Percentiles rank a stretch among this genome's conserved stretches.
Conservation (phyloP, 2,797 vertebrate genomes). For the Syndactyla subalaris region DNA sequence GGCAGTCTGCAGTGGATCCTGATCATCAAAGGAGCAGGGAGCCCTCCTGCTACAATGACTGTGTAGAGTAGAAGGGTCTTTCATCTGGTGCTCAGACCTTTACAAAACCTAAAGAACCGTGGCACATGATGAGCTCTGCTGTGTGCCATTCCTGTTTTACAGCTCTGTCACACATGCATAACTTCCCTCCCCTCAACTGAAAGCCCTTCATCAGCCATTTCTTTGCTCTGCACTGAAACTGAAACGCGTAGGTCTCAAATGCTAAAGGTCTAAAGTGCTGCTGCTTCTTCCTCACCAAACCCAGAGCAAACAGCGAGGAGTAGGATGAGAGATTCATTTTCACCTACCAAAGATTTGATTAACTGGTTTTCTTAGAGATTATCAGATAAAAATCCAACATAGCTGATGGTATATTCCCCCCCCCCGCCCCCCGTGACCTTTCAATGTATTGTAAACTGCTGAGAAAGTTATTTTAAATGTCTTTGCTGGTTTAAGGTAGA, state of each 20-base stretch:
- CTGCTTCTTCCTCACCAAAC: neutral
- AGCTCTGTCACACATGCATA: neutral
- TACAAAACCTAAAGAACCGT: neutral
- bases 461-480: slow-evolving; percentile 28
- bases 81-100: neutral
- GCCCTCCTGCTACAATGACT: neutral
- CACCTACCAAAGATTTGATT: neutral
- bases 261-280: neutral
- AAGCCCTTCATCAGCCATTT: neutral
- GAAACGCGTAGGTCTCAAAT: neutral
- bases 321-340: neutral
- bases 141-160: neutral
- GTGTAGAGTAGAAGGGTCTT: neutral
- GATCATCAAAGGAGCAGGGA: neutral
- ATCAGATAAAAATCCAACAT: neutral
- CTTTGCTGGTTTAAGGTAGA: neutral
- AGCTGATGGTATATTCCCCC: neutral
- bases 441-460: slow-evolving; percentile 22
- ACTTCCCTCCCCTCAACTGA: neutral
- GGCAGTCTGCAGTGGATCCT: neutral
- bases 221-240: neutral
- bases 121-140: neutral
- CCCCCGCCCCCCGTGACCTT: slow-evolving; percentile 24
- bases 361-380: neutral
- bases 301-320: neutral